phyloP scores from a whole-genome alignment of 2,113 vertebrate species.

The Callipepla californica region DNA sequence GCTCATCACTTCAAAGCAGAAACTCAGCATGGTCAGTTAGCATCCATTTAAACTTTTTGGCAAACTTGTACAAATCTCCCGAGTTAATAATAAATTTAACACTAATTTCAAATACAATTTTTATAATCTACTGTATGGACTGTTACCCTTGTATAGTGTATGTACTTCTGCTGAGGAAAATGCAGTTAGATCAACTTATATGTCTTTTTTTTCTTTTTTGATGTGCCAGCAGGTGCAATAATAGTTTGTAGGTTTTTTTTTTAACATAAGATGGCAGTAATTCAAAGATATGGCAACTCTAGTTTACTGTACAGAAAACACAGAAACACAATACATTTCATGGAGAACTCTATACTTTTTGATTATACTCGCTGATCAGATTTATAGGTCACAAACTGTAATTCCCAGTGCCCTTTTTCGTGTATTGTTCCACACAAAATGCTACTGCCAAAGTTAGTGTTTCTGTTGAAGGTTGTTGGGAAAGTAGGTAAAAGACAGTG shows the following conservation, averaged over 20 bases:
- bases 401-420: neutral
- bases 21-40: neutral
- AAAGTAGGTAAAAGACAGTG: neutral
- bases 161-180: neutral
- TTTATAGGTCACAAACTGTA: neutral
- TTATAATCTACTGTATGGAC: neutral
- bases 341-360: neutral
- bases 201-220: neutral
- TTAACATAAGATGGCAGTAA: neutral
- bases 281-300: neutral
- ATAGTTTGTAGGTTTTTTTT: neutral
- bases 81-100: neutral
- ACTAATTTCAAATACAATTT: neutral
- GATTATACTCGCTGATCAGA: neutral
- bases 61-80: neutral
- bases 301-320: neutral
- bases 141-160: neutral
- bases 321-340: neutral
- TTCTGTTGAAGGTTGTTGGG: neutral
- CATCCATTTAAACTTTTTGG: neutral
- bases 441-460: neutral
- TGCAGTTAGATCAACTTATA: neutral
- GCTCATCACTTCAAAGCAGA: neutral
- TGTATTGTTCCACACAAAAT: neutral
- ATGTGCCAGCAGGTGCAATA: neutral